Conservation (phyloP, 2,888 invertebrate genomes). For the Arenicola marina region DNA sequence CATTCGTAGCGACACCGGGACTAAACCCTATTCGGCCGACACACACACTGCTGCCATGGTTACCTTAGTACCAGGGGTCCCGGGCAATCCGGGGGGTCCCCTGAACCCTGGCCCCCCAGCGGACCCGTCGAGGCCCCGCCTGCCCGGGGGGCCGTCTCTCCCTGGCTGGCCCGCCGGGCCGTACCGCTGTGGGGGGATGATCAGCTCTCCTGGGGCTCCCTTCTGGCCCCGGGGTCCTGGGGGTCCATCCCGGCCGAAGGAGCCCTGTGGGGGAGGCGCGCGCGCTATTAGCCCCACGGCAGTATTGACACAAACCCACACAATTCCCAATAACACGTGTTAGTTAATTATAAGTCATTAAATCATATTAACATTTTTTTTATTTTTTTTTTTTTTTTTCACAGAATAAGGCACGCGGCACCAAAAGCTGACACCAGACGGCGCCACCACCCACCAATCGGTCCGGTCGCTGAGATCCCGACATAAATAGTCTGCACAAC, state of each 20-base stretch:
- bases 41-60: neutral
- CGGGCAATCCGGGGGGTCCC: conserved; percentile 14
- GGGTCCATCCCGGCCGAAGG: conserved; percentile 24
- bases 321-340: no score
- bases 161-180: conserved; percentile 21
- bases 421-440: no score
- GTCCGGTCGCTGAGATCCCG: no score
- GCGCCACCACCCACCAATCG: no score
- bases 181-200: conserved; percentile 15
- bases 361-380: no score
- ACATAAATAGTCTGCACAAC: no score
- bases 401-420: no score
- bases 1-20: neutral
- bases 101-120: conserved; percentile 12
- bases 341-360: no score
- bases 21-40: neutral
- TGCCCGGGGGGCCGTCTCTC: conserved; percentile 18
- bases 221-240: conserved; percentile 27
- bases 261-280: no score
- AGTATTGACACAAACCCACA: no score
- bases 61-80: conserved; percentile 7
- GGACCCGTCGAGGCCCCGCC: conserved; percentile 17
- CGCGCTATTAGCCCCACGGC: no score
- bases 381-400: no score
- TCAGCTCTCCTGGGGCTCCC: conserved; percentile 39